These are phyloP conservation scores for Philonicus albiceps DNA, from an alignment of 2,888 invertebrate species.

Conservation along the genomic window DNA sequence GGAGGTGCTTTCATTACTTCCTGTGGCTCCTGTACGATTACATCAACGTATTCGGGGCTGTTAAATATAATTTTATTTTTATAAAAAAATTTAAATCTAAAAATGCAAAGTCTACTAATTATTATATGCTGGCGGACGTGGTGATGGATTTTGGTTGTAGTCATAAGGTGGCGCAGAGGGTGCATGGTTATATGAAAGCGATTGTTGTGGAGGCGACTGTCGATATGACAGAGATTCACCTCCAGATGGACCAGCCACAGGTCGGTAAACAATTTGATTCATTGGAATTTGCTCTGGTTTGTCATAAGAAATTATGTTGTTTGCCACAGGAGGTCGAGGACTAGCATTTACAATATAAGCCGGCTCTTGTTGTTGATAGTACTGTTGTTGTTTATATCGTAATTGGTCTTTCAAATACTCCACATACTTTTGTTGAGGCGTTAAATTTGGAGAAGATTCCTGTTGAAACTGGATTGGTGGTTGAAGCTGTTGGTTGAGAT, in stretches of 20 bases:
- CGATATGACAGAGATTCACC: not conserved
- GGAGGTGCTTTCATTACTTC: not conserved
- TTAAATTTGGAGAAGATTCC: conserved; percentile 49
- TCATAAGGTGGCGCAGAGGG: not conserved
- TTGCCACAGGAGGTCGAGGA: conserved; percentile 45
- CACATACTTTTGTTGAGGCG: conserved; percentile 62
- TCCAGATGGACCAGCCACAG: not conserved
- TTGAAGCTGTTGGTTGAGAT: not conserved
- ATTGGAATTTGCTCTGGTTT: not conserved
- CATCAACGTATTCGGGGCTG: conserved; percentile 44
- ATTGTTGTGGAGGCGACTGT: not conserved
- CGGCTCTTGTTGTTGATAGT: conserved; percentile 47
- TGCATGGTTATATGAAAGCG: not conserved
- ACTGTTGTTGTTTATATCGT: conserved; percentile 53
- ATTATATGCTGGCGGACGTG: not conserved
- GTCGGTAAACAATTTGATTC: not conserved
- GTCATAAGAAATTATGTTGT: not conserved
- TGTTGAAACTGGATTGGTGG: not conserved
- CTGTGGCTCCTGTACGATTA: not conserved
- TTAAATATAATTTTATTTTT: not conserved
- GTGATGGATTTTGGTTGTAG: not conserved
- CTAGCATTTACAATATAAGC: conserved; percentile 51
- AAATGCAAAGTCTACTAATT: not conserved
- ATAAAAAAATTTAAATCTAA: not conserved
- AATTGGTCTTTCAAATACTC: conserved; percentile 60